These are phyloP conservation scores for Lithophane socia DNA, from an alignment of 2,888 invertebrate genomes.

Conservation along the genomic window DNA sequence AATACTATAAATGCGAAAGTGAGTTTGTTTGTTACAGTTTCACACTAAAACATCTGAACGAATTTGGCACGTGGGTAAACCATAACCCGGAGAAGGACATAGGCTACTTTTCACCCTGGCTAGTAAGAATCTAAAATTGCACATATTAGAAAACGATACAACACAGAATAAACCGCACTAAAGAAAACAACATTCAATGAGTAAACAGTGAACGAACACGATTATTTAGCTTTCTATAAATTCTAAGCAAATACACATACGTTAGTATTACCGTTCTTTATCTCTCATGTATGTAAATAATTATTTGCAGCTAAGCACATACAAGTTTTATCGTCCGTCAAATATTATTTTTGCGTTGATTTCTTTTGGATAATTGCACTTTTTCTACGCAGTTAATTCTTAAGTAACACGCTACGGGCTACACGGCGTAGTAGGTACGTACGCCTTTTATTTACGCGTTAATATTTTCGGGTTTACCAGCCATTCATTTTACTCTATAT, in stretches of 20 bases:
- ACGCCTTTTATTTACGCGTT: too few species aligned
- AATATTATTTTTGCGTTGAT: slow-evolving; percentile 7
- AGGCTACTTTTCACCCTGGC: too few species aligned
- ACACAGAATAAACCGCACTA: slow-evolving; percentile 7
- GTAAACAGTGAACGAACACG: slow-evolving; percentile 39
- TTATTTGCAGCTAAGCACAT: slow-evolving; percentile 26
- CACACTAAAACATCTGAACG: too few species aligned
- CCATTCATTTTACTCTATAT: slow-evolving; percentile 42
- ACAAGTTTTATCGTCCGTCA: slow-evolving; percentile 18
- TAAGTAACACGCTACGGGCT: neutral
- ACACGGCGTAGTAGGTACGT: neutral
- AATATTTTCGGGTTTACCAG: slow-evolving; percentile 1
- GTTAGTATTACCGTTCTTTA: slow-evolving; percentile 19
- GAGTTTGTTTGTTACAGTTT: too few species aligned
- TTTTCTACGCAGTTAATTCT: neutral
- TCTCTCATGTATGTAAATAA: slow-evolving; percentile 42
- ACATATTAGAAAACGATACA: slow-evolving; percentile 24
- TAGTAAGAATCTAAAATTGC: neutral
- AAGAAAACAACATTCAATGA: slow-evolving; percentile 7
- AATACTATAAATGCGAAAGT: too few species aligned
- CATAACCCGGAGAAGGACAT: too few species aligned
- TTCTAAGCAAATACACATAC: slow-evolving; percentile 27
- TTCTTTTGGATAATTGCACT: neutral
- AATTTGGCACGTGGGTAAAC: too few species aligned
- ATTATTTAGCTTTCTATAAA: slow-evolving; percentile 46